Base-by-base conservation (phyloP, 37 sponge, comb jelly and placozoan genomes). In the Theonella swinhoei region DNA sequence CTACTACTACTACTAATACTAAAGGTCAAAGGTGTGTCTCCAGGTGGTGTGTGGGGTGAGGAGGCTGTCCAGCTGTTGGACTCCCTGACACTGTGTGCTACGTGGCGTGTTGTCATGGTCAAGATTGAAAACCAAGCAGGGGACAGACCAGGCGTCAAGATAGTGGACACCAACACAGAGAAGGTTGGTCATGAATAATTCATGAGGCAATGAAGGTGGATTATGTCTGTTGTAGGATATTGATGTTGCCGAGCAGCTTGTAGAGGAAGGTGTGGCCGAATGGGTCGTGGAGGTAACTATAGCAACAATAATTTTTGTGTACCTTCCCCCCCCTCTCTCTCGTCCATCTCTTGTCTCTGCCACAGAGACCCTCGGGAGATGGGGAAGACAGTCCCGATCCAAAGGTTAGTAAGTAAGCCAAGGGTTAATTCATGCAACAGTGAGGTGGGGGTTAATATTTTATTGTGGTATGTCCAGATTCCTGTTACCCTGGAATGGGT, bases 61-160 rank as follows among this genome's bases (percentile, higher is more conserved):
- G 54, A 29, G 0, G 54, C 76, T 24, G 34, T 76, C 36, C 20
- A 41, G 31, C 40, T 33, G 11, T 32, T 84, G 35, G 77, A 69
- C 24, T 4, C 35, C 5, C 68, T 84, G 23, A 76, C 85, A 41
- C 30, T 59, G 61, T 67, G 85, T 66, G 76, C 76, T 0, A 54
- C 66, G 25, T 68, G 76, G 70, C 26, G 23, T n/a, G 58, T 47
- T 24, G 60, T 84, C 31, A 84, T 75, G 85, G 85, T 68, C 26
- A 69, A 23, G 31, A 61, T 40, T 1, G 22, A 20, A 0, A 38
- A 28, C 63, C 0, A 39, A 2, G 28, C 14, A 17, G 14, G 22
- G 24, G 41, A 35, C 23, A 29, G 68, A 0, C 37, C 76, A 25
- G 23, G 14, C 9, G 40, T 84, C 2, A 43, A 66, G 38, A 32